A percentile compares a stretch with the other conserved stretches of the same genome.
Conservation (phyloP, 2,113 vertebrate species). For the Siphamia tubifer region DNA sequence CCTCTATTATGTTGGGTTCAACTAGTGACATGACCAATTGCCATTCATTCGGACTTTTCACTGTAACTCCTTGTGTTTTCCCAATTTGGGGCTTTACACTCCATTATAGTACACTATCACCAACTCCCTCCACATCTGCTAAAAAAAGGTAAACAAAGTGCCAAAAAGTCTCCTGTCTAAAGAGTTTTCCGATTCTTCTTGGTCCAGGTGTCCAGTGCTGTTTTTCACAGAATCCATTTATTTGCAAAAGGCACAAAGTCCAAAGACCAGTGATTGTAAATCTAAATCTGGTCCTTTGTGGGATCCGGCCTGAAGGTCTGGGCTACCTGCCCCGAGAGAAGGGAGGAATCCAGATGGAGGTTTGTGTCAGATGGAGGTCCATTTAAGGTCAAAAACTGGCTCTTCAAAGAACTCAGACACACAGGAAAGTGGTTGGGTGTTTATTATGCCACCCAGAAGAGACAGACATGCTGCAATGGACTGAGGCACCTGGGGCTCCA, state of each 20-base stretch:
- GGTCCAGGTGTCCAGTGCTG: constrained; percentile 27
- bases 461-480: neutral
- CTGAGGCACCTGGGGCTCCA: neutral
- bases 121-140: constrained; percentile 49
- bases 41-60: no score
- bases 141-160: constrained; percentile 18
- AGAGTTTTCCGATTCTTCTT: constrained; percentile 53
- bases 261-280: constrained; percentile 65
- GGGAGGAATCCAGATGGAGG: constrained; percentile 29
- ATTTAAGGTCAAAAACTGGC: constrained; percentile 23
- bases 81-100: no score
- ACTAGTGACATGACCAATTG: no score
- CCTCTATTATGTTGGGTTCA: no score
- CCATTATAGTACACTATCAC: neutral
- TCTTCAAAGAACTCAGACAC: constrained; percentile 14
- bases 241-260: constrained; percentile 75
- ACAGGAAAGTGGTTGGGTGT: constrained; percentile 26
- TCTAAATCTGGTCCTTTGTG: constrained; percentile 34
- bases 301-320: constrained; percentile 21
- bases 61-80: no score
- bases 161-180: constrained; percentile 11
- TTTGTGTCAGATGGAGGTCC: constrained; percentile 12
- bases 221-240: constrained; percentile 67
- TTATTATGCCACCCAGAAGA: constrained; percentile 58
- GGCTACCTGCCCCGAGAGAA: constrained; percentile 27